A percentile compares a stretch with the other conserved stretches of the same genome.
These are phyloP conservation scores for Branchellion lobata DNA, from an alignment of 2,888 invertebrate genomes.

Conservation along the genomic window DNA sequence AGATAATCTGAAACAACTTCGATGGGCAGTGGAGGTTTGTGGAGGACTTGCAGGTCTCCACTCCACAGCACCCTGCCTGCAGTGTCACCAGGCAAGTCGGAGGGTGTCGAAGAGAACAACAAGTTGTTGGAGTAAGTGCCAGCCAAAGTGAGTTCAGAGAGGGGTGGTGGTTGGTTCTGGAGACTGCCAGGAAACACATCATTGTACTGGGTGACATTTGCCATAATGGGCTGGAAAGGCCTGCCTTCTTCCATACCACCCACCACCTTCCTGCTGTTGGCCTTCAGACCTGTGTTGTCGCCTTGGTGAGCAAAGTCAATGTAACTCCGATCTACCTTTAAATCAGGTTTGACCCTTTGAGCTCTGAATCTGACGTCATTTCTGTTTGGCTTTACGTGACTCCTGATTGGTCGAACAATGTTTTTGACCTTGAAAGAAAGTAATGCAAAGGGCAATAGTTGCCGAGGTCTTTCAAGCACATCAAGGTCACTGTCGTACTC, in stretches of 20 bases:
- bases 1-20: not conserved
- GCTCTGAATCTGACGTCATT: not conserved
- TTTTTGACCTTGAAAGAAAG: conserved; percentile 29
- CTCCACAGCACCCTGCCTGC: not conserved
- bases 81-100: too few species aligned
- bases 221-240: too few species aligned
- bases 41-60: not conserved
- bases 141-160: too few species aligned
- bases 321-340: not conserved
- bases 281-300: too few species aligned
- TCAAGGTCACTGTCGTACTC: conserved; percentile 45
- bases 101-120: too few species aligned
- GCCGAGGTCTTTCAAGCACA: conserved; percentile 37
- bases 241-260: too few species aligned
- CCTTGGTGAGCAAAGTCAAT: not conserved
- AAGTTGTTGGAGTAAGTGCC: too few species aligned
- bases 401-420: not conserved
- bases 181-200: too few species aligned
- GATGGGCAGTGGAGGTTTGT: not conserved
- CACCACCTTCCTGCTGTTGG: too few species aligned
- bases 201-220: too few species aligned
- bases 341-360: not conserved
- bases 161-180: too few species aligned
- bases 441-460: conserved; percentile 43
- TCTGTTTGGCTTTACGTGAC: not conserved